Evolutionary conservation across 2,888 invertebrate genomes (phyloP).

Genomic region (Caenorhabditis sp.): DNA sequence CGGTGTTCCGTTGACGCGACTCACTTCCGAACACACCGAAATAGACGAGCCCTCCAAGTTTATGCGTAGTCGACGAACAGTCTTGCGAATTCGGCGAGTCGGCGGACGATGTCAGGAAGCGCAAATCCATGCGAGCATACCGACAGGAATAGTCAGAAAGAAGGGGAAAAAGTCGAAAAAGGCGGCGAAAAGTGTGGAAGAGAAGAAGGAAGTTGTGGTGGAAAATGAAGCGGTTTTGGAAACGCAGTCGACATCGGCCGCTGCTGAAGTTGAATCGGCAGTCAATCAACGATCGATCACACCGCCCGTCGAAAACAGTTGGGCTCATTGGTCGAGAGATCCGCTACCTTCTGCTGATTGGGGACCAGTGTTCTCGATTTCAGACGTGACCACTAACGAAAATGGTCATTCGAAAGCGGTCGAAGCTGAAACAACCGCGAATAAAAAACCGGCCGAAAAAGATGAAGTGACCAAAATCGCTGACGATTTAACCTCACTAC

Average conservation of each 20-base stretch:
- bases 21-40: constrained; percentile 18
- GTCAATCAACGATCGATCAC: background rate
- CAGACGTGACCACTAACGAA: no score
- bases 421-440: no score
- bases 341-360: no score
- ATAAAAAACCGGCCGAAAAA: background rate
- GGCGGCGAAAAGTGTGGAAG: background rate
- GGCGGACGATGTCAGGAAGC: background rate
- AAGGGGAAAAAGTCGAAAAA: background rate
- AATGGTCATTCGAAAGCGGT: background rate
- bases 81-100: constrained; percentile 2
- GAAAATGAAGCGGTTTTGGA: background rate
- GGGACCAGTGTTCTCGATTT: background rate
- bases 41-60: constrained; percentile 22
- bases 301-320: background rate
- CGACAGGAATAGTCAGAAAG: background rate
- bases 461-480: background rate
- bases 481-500: background rate
- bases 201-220: background rate
- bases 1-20: constrained; percentile 5
- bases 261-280: background rate
- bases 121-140: background rate
- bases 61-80: constrained; percentile 12
- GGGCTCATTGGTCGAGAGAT: background rate
- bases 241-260: background rate